Conservation (phyloP, 2,888 invertebrate species). For the Drosophila pseudotakahashii region DNA sequence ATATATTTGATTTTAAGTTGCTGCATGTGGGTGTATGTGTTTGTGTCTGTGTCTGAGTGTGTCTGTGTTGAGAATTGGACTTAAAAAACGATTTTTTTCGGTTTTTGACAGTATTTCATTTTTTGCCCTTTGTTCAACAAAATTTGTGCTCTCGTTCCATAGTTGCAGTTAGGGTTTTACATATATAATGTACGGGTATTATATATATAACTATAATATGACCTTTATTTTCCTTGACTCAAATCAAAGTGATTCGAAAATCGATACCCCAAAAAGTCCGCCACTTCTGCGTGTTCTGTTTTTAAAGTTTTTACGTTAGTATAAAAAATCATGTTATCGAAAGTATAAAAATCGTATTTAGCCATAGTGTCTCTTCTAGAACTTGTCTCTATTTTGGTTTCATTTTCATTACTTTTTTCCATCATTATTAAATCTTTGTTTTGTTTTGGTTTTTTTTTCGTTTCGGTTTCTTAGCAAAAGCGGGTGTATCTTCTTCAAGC, state of each 20-base stretch:
- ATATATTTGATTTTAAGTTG: conserved; percentile 58
- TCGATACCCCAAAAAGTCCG: conserved; percentile 62
- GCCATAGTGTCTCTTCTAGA: conserved; percentile 49
- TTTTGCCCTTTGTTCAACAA: conserved; percentile 67
- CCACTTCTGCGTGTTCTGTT: conserved; percentile 41
- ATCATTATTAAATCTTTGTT: conserved; percentile 42
- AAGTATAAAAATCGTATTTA: conserved; percentile 81
- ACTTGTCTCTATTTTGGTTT: conserved; percentile 43
- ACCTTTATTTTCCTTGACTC: conserved; percentile 51
- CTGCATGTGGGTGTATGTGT: conserved; percentile 37
- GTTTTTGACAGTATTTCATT: conserved; percentile 56
- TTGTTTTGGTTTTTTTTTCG: conserved; percentile 41
- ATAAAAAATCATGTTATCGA: conserved; percentile 80
- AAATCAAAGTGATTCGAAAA: conserved; percentile 62
- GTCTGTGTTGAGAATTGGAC: conserved; percentile 38
- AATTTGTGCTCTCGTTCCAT: conserved; percentile 80
- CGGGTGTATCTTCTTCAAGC: conserved; percentile 82
- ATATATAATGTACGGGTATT: conserved; percentile 34
- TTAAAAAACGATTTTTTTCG: conserved; percentile 42
- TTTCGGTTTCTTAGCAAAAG: conserved; percentile 75
- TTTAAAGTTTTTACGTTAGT: conserved; percentile 71
- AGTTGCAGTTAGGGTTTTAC: conserved; percentile 77
- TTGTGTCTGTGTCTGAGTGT: conserved; percentile 32
- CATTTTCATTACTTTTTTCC: conserved; percentile 28
- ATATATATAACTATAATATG: conserved; percentile 38